Conservation (phyloP, 1,140 invertebrate genomes). For the Hycleus cichorii region DNA sequence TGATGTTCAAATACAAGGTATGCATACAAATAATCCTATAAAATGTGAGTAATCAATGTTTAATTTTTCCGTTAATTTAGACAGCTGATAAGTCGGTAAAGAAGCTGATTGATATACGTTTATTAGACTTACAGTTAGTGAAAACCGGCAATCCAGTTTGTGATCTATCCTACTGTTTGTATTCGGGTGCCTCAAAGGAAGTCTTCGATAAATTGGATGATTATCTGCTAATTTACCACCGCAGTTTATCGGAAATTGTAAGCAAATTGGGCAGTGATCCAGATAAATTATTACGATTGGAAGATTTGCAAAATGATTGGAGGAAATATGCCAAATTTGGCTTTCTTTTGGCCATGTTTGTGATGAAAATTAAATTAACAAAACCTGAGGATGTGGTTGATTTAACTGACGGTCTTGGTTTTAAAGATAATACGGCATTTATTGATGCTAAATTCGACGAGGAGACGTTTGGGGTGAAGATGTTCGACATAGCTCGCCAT, state of each 20-base stretch:
- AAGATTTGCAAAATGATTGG: constrained; percentile 30
- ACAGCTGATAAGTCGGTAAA: not conserved
- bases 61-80: not conserved
- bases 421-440: not conserved
- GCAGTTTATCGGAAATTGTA: constrained; percentile 40
- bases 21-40: not conserved
- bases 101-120: constrained; percentile 27
- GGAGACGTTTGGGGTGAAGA: not conserved
- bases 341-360: not conserved
- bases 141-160: constrained; percentile 47
- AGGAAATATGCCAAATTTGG: constrained; percentile 36
- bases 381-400: constrained; percentile 1
- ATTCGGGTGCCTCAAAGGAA: constrained; percentile 42
- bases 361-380: constrained; percentile 1
- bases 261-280: constrained; percentile 40
- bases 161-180: constrained; percentile 49
- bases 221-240: constrained; percentile 49
- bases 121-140: constrained; percentile 48
- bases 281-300: constrained; percentile 41
- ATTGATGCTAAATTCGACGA: not conserved
- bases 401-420: not conserved
- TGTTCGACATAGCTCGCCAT: not conserved
- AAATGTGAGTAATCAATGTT: not conserved
- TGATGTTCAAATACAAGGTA: constrained; percentile 44
- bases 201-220: constrained; percentile 43